phyloP scores from a whole-genome alignment of 2,797 vertebrate genomes.

The Argya squamiceps region DNA sequence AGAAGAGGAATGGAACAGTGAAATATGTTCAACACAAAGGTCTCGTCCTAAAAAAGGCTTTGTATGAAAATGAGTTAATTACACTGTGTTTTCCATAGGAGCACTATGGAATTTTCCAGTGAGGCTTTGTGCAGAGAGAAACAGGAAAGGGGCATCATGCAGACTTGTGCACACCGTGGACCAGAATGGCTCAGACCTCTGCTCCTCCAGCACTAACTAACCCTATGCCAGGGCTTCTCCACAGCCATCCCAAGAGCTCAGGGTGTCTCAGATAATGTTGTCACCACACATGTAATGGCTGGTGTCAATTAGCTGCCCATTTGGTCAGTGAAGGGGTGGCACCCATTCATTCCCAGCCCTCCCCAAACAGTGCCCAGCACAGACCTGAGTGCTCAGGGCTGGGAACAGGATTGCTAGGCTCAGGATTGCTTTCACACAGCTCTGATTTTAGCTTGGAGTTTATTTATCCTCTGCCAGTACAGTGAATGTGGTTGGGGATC shows the following conservation, averaged over 20 bases:
- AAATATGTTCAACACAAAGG: constrained; percentile 80
- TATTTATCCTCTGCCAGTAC: constrained; percentile 24
- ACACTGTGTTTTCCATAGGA: constrained; percentile 4
- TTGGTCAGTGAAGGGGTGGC: not conserved
- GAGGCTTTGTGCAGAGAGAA: not conserved
- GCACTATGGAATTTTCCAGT: constrained; percentile 36
- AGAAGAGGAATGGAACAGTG: constrained; percentile 77
- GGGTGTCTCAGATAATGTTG: not conserved
- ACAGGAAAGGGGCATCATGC: not conserved
- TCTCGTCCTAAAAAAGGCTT: constrained; percentile 65
- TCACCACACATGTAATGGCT: not conserved
- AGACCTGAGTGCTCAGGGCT: not conserved
- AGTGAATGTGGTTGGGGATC: constrained; percentile 36
- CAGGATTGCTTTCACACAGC: not conserved
- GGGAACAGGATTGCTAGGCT: not conserved
- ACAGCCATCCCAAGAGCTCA: not conserved
- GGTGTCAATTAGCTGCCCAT: not conserved
- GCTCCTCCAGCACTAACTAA: not conserved
- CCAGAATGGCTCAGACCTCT: not conserved
- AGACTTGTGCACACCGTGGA: not conserved
- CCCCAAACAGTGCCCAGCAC: rapidly evolving
- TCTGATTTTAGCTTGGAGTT: not conserved
- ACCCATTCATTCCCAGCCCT: not conserved
- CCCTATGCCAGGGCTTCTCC: not conserved
- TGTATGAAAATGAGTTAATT: constrained; percentile 72